Conservation (phyloP, 2,888 invertebrate genomes). For the Campoletis raptor region DNA sequence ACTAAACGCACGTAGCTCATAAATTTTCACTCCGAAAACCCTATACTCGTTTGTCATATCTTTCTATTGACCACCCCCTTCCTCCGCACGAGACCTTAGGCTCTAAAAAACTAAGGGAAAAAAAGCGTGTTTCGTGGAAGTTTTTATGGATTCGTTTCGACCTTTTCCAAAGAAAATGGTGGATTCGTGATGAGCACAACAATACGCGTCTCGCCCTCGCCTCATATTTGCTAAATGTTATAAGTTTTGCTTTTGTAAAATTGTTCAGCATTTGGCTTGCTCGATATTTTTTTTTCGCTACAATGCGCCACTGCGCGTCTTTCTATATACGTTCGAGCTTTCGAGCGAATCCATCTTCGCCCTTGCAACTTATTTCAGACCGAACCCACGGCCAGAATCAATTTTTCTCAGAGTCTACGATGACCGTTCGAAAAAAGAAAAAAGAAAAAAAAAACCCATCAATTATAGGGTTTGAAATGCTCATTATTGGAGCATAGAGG, state of each 20-base stretch:
- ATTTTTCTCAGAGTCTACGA: too few relatives aligned
- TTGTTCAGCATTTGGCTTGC: not conserved
- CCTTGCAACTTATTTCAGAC: not conserved
- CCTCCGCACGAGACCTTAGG: too few relatives aligned
- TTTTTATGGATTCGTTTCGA: not conserved
- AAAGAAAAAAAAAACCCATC: too few relatives aligned
- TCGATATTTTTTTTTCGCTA: not conserved
- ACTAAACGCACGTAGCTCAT: not conserved
- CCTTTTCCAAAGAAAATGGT: conserved; percentile 1
- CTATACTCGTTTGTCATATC: conserved; percentile 33
- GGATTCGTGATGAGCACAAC: conserved; percentile 8
- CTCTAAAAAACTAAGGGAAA: not conserved
- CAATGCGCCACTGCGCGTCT: not conserved
- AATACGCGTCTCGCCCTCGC: too few relatives aligned
- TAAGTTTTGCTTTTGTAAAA: not conserved
- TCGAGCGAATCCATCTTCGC: too few relatives aligned
- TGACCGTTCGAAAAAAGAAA: too few relatives aligned
- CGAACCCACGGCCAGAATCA: too few relatives aligned
- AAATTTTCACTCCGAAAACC: conserved; percentile 29
- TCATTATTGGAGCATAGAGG: too few relatives aligned
- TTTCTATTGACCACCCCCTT: conserved; percentile 22
- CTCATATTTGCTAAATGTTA: too few relatives aligned
- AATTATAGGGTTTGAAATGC: too few relatives aligned
- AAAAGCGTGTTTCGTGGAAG: not conserved
- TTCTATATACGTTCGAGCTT: not conserved